Evolutionary conservation across 92 coral and sea anemone species (phyloP), one percentile per base, ranked within the genome.

Genomic region (Actinostola sp.): DNA sequence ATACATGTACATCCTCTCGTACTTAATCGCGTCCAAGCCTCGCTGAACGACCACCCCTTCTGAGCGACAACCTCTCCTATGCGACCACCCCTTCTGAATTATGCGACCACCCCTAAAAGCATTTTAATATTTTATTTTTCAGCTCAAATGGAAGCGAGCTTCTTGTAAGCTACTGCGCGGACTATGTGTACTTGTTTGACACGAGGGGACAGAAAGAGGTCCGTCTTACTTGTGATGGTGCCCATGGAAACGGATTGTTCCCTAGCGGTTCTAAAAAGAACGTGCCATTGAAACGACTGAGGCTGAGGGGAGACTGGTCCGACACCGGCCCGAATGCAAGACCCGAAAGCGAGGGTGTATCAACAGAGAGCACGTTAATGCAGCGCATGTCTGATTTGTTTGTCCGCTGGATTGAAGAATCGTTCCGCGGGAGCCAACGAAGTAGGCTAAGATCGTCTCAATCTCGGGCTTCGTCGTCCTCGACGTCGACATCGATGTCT

Each of bases 261-360:
- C 51, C 73, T 15, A 75, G 78, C 69, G 81, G 79, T 17, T 87
- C 73, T 44, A 69, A 93, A 63, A 82, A 81, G 43, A 96, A 84
- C 42, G 88, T 89, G 21, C 97, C 99, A 0, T 64, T 95, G 71
- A 91, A 91, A 52, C 88, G 99, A 14, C 73, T 95, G 28, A 92
- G 99, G 39, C 86, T 95, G 71, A 88, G 99, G 35, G 99, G 99
- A 7, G 99, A 95, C 84, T 95, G 97, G 97, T 90, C 97, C 35
- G 99, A 95, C 82, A 95, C 99, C 16, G 99, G 99, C 25, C 99
- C 99, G 8, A 91, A 95, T 67, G 97, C 99, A 30, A 85, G 97
- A 72, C 99, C 99, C 50, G 99, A 95, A 63, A 89, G 97, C 28
- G 99, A 95, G 72, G 92, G 86, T 49, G 72, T 92, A 39, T 89